Conservation (phyloP, 2,888 invertebrate species). For the Lampropteryx suffumata region DNA sequence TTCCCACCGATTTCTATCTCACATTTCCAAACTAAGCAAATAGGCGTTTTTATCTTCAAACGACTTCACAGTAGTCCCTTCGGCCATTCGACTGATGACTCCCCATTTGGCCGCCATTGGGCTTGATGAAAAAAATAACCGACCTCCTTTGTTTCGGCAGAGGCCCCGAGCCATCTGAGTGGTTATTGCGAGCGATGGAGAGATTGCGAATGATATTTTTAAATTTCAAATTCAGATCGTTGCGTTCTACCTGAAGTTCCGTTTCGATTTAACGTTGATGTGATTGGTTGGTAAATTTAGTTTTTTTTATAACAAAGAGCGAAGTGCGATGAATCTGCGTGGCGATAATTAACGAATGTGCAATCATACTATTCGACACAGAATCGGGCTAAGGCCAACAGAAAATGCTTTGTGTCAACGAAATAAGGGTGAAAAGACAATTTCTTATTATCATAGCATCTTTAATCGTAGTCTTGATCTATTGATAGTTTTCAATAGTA, state of each 20-base stretch:
- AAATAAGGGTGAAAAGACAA: too few species aligned
- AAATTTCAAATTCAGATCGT: constrained; percentile 28
- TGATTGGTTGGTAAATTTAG: constrained; percentile 3
- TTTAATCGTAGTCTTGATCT: neutral
- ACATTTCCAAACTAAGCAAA: constrained; percentile 24
- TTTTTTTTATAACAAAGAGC: neutral
- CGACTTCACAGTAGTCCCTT: constrained; percentile 28
- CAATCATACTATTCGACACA: too few species aligned
- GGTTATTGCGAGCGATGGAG: constrained; percentile 18
- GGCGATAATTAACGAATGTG: too few species aligned
- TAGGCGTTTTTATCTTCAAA: constrained; percentile 20
- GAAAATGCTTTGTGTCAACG: too few species aligned
- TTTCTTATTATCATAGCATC: too few species aligned
- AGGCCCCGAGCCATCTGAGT: constrained; percentile 12
- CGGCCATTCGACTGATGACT: constrained; percentile 36
- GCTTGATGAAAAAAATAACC: constrained; percentile 39
- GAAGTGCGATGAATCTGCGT: neutral
- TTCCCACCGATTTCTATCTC: constrained; percentile 18
- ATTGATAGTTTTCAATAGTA: constrained; percentile 4
- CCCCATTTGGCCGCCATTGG: constrained; percentile 33
- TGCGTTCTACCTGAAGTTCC: constrained; percentile 4
- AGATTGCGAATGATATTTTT: constrained; percentile 22
- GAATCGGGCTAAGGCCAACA: too few species aligned
- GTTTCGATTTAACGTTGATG: neutral
- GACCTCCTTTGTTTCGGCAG: constrained; percentile 32